Base-by-base conservation (phyloP, 2,797 vertebrate species). In the Psittacula echo region DNA sequence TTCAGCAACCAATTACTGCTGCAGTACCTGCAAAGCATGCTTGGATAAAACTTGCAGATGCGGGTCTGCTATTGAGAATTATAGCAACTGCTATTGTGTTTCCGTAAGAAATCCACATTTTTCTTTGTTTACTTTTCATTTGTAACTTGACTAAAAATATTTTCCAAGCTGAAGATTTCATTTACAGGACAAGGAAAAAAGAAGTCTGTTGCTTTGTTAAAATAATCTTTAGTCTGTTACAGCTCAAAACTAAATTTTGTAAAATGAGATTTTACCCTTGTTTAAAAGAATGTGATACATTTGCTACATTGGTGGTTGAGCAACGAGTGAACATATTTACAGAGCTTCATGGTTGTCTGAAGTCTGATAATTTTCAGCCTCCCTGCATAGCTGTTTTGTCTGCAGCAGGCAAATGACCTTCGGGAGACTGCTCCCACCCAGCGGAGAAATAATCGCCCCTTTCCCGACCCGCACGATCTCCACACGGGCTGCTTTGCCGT, bases 1-100 rank as follows among this genome's bases (percentile, higher is more conserved):
- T 44, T 94, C 72, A 30, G 67, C 74, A 60, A 74, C 58, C 83
- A 68, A 80, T 84, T 87, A 80, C 58, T 82, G 68, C 71, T 90
- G 81, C 72, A 80, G 58, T 62, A 79, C 56, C 50, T 65, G 67
- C 60, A 53, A 84, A 92, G 34, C 56, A 42, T 8, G 7, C 42
- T 18, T 13, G 68, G 50, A 72, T 82, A 79, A 82, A 94, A 90
- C 61, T 44, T 89, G 50, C 12, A 65, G 61, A 61, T 91, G 39
- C 16, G 5, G 2, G 13, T 42, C 26, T 80, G 65, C 76, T 95
- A 5, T 23, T 85, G 58, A 85, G 75, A 90, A 75, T 80, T 85
- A 34, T 6, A 81, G 61, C 80, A 87, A 71, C 42, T 58, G 50
- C 61, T 83, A 4, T 71, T 94, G 85, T 10, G 32, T 87, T 93